Percentiles rank a stretch among this genome's conserved stretches.
Conservation (phyloP, 2,113 vertebrate species). For the Otus sunia region DNA sequence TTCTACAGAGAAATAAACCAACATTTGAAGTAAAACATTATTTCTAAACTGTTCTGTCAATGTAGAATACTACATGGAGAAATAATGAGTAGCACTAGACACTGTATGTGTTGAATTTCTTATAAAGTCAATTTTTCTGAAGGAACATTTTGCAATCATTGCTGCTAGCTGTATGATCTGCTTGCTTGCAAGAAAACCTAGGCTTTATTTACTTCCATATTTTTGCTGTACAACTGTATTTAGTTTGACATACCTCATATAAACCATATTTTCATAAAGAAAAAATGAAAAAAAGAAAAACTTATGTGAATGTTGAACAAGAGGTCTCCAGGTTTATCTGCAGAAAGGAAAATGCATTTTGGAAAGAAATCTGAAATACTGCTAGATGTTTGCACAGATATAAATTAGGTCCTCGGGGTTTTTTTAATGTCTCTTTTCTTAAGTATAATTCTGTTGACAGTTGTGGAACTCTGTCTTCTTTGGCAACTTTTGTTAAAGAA, state of each 20-base stretch:
- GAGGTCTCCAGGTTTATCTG: background rate
- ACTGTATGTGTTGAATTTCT: background rate
- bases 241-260: background rate
- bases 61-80: background rate
- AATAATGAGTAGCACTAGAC: background rate
- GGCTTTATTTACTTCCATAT: background rate
- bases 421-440: background rate
- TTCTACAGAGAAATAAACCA: background rate
- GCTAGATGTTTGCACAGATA: background rate
- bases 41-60: background rate
- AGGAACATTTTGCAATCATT: background rate
- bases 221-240: background rate
- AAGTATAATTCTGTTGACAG: background rate
- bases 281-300: background rate
- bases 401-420: background rate
- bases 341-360: background rate
- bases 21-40: background rate
- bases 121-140: background rate
- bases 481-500: background rate
- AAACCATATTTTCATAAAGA: background rate
- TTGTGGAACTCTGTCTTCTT: background rate
- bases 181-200: background rate
- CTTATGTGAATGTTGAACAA: background rate
- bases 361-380: background rate
- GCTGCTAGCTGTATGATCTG: background rate